Conservation (phyloP, 2,888 invertebrate genomes). For the Noctuana brunneofusca region DNA sequence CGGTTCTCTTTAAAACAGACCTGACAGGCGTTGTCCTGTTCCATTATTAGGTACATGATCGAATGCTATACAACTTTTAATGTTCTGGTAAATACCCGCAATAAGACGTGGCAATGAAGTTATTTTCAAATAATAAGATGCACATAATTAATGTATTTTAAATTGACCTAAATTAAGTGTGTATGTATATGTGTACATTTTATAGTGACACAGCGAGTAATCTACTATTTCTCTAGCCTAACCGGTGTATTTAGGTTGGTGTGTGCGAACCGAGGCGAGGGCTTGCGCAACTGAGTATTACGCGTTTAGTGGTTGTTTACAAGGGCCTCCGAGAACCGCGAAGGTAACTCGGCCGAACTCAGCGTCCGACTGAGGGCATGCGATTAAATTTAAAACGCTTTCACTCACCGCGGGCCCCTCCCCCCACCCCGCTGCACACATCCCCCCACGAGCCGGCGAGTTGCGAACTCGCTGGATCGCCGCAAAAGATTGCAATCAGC, state of each 20-base stretch:
- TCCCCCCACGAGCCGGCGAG: slow-evolving; percentile 38
- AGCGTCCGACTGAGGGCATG: slow-evolving; percentile 55
- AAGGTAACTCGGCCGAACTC: slow-evolving; percentile 58
- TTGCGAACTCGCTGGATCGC: slow-evolving; percentile 50
- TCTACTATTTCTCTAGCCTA: slow-evolving; percentile 1
- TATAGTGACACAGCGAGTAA: slow-evolving; percentile 5
- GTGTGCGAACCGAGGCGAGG: slow-evolving; percentile 42
- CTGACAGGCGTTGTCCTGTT: no score
- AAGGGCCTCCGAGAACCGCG: slow-evolving; percentile 50
- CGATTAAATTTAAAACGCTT: slow-evolving; percentile 74
- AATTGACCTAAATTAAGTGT: slow-evolving; percentile 16
- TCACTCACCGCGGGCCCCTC: slow-evolving; percentile 56
- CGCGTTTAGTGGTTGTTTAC: slow-evolving; percentile 46
- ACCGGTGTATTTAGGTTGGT: slow-evolving; percentile 39
- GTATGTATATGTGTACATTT: background rate
- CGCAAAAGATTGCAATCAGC: slow-evolving; percentile 40
- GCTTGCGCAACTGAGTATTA: slow-evolving; percentile 43
- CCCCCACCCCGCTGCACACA: slow-evolving; percentile 38
- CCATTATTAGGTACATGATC: no score
- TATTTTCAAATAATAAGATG: slow-evolving; percentile 15
- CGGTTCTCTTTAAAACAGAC: no score
- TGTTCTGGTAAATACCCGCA: no score
- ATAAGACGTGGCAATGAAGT: slow-evolving; percentile 4
- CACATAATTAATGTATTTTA: slow-evolving; percentile 19
- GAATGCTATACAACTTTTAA: no score